phyloP scores from a whole-genome alignment of 2,113 vertebrate genomes.

The Ophiodon elongatus region DNA sequence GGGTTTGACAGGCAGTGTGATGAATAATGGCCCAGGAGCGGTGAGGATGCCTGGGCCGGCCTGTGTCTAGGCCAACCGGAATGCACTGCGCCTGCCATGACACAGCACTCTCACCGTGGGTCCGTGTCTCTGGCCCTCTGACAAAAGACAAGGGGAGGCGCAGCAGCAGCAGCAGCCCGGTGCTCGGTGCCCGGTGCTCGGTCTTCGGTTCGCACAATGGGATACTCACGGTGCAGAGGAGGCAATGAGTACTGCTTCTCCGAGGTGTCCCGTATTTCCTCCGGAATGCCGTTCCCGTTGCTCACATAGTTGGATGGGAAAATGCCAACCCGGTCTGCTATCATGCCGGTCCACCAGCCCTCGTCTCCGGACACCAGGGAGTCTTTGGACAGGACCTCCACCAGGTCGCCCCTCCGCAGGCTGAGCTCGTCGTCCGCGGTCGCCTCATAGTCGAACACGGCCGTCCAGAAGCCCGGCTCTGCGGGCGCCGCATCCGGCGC shows the following conservation, averaged over 20 bases:
- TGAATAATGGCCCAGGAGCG: conserved; percentile 65
- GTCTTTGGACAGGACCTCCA: conserved; percentile 95
- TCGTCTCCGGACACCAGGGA: conserved; percentile 95
- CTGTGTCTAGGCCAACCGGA: conserved; percentile 62
- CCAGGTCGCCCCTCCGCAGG: conserved; percentile 92
- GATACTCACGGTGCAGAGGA: conserved; percentile 83
- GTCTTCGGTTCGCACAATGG: conserved; percentile 46
- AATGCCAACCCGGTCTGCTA: conserved; percentile 94
- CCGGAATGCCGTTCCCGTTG: conserved; percentile 86
- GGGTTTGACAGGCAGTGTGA: conserved; percentile 48
- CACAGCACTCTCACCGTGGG: conserved; percentile 67
- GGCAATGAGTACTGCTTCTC: conserved; percentile 77
- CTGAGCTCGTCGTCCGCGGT: conserved; percentile 96
- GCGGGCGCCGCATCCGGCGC: conserved; percentile 52
- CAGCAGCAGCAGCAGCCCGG: not conserved
- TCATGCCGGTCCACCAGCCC: conserved; percentile 98
- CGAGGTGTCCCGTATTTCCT: conserved; percentile 79
- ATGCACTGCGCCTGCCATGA: conserved; percentile 62
- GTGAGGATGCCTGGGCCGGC: conserved; percentile 45
- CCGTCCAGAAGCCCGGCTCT: conserved; percentile 88
- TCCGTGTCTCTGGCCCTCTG: conserved; percentile 1
- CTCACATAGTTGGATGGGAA: conserved; percentile 97
- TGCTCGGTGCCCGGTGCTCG: conserved; percentile 3
- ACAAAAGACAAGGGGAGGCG: conserved; percentile 3
- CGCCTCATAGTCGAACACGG: conserved; percentile 97